Evolutionary conservation across 2,888 invertebrate genomes (phyloP).

Genomic region (Oeneis ivallda): DNA sequence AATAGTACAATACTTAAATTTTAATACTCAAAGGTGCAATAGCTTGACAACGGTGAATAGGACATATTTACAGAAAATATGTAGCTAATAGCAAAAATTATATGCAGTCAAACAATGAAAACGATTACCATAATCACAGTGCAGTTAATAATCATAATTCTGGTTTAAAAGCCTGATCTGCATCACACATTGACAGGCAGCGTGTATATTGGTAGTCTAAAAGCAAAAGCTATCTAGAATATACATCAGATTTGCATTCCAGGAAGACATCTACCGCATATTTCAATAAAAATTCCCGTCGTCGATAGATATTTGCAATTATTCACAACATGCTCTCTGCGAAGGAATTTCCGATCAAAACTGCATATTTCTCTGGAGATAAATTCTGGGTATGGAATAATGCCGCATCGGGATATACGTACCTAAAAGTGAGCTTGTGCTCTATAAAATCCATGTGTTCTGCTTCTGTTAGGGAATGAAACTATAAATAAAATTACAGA

Average conservation of each 20-base stretch:
- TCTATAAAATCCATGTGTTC: neutral
- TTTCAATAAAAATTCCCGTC: slow-evolving; percentile 2
- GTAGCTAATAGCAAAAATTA: too few species aligned
- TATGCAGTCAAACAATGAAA: too few species aligned
- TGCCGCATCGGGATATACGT: neutral
- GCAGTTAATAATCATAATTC: too few species aligned
- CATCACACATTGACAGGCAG: too few species aligned
- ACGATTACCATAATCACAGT: too few species aligned
- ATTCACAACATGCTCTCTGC: slow-evolving; percentile 8
- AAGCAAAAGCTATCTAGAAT: neutral
- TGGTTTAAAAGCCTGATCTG: too few species aligned
- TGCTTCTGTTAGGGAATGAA: neutral
- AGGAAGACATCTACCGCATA: neutral
- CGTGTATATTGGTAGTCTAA: neutral
- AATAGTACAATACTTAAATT: too few species aligned
- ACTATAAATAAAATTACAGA: neutral
- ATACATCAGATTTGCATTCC: neutral
- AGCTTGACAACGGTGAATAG: too few species aligned
- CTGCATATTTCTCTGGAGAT: neutral
- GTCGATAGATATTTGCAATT: slow-evolving; percentile 13
- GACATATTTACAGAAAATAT: too few species aligned
- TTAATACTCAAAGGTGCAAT: too few species aligned
- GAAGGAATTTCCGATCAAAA: neutral
- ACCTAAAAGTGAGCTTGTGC: neutral
- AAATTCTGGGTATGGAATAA: neutral